Conservation (phyloP, 2,113 vertebrate genomes). For the Pleuronectes platessa region DNA sequence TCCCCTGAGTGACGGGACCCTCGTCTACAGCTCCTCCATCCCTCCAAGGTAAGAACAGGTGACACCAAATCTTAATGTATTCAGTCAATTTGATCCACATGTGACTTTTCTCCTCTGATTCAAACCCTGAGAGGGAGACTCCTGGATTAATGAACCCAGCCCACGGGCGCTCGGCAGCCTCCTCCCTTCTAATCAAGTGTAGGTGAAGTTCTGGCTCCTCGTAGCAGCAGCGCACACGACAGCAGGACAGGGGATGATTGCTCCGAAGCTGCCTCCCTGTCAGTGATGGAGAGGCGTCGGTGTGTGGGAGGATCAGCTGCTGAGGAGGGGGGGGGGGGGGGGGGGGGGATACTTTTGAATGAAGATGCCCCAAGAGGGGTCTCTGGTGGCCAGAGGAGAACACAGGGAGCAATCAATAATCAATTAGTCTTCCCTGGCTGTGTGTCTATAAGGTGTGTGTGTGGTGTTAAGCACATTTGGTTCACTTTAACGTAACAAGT, state of each 20-base stretch:
- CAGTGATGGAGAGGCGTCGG: conserved; percentile 41
- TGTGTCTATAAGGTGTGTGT: neutral
- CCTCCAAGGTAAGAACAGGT: neutral
- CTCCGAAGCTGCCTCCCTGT: conserved; percentile 57
- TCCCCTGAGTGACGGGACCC: no score
- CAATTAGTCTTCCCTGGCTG: conserved; percentile 14
- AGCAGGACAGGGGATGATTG: conserved; percentile 52
- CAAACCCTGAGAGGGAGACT: neutral
- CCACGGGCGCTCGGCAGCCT: conserved; percentile 22
- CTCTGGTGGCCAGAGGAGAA: neutral
- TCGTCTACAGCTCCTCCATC: no score
- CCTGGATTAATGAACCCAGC: conserved; percentile 47
- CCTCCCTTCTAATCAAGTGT: conserved; percentile 52
- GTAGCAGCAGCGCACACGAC: conserved; percentile 11
- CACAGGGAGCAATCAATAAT: conserved; percentile 53
- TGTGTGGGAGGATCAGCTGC: conserved; percentile 1
- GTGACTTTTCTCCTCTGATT: conserved; percentile 9
- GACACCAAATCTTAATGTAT: conserved; percentile 14
- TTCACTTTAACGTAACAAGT: neutral
- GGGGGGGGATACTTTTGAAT: conserved; percentile 1
- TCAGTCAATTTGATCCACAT: conserved; percentile 38
- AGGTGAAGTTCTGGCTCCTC: conserved; percentile 41
- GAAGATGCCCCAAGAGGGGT: conserved; percentile 21
- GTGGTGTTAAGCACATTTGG: neutral
- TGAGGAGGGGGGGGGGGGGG: neutral